phyloP scores from a whole-genome alignment of 2,113 vertebrate genomes.

The Calidris pygmaea region DNA sequence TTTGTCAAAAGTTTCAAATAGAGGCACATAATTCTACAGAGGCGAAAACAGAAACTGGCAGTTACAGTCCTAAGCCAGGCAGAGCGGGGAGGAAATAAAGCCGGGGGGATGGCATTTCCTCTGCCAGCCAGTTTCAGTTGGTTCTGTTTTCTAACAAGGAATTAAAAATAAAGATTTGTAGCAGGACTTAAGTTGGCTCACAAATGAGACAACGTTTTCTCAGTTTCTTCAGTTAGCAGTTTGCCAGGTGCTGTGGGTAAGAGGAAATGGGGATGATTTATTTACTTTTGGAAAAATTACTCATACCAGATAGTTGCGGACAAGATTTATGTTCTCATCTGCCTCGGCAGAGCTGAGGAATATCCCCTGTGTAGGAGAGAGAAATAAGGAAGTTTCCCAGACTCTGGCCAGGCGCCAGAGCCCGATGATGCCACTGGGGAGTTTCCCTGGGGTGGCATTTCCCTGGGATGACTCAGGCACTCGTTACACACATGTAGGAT shows the following conservation, averaged over 20 bases:
- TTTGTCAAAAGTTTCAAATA: slow-evolving; percentile 70
- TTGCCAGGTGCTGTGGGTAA: background rate
- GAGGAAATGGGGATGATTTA: background rate
- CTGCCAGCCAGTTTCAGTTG: background rate
- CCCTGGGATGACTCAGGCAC: background rate
- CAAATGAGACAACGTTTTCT: background rate
- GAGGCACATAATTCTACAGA: slow-evolving; percentile 46
- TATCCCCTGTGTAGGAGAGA: background rate
- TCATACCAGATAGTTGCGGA: background rate
- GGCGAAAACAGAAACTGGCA: slow-evolving; percentile 54
- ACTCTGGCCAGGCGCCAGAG: background rate
- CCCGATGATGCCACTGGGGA: background rate
- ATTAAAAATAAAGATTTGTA: background rate
- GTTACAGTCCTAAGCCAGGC: background rate
- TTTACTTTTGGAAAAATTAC: background rate
- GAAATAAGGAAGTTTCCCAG: background rate
- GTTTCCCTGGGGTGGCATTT: background rate
- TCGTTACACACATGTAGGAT: background rate
- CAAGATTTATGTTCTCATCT: background rate
- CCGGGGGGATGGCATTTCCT: background rate
- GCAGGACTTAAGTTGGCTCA: background rate
- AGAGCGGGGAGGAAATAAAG: background rate
- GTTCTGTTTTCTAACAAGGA: slow-evolving; percentile 31
- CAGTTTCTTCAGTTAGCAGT: background rate
- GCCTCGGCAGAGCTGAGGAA: background rate